Base-by-base conservation (phyloP, 2,888 invertebrate species). In the Melanchra persicariae region DNA sequence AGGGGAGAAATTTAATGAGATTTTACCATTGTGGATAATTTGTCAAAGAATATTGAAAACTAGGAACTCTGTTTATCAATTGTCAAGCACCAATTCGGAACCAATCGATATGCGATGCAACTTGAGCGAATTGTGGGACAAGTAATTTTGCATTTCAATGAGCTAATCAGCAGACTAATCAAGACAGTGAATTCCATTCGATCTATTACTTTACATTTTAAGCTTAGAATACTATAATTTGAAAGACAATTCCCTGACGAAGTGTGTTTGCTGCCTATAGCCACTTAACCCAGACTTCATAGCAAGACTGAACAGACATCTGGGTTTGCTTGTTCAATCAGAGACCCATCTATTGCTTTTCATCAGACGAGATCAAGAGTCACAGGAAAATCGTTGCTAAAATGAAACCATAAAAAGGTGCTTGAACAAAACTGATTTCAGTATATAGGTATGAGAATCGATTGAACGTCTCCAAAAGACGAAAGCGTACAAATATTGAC, bases 381-480 rank as follows among this genome's bases (percentile, higher is more conserved):
- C 1, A 19, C 6, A 45, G 45, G 17, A 1, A 17, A 17, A 17
- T 43, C 43, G 1, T 40, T 40, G 10, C 17, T 17, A 43, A 43
- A 17, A 43, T 43, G 6, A 40, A 40, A 40, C 1, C 1, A 40
- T n/a, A 40, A 40, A 17, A 43, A 17, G 5, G 0, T 43, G 17
- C 17, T 17, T 1, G 5, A 19, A 52, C 17, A 52, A 9, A 19
- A 26, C 26, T 52, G 52, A 9, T 26, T 17, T 26, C 22, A 2
- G 15, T 19, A 49, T 26, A 19, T 1, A 2, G 2, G 17, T 26
- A 26, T 19, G 22, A 10, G 22, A 65, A 72, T 57, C 49, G 26
- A 65, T 74, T 55, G 54, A 74, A 74, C 57, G 8, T 37, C 8
- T 30, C 15, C 40, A 49, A 74, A 59, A 74, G 45, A 47, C 17